Base-by-base conservation (phyloP, 2,888 invertebrate genomes). In the Leuctra nigra region DNA sequence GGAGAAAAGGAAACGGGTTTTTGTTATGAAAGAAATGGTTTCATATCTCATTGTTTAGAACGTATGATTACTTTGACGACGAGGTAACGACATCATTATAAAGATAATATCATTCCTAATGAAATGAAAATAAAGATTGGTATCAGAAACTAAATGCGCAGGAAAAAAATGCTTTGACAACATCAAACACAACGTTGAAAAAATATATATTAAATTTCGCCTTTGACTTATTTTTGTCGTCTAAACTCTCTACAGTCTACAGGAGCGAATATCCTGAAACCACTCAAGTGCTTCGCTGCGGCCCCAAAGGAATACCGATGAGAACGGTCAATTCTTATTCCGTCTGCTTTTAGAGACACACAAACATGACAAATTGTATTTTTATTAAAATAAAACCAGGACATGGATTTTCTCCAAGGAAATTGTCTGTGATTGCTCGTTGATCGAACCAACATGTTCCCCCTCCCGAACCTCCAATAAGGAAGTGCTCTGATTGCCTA, bases 181-280 rank as follows among this genome's bases (percentile, higher is more conserved):
- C 18, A 20, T 44, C 44, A 44, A 44, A 44, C 23, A 44, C 18
- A 23, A 20, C 23, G 23, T 44, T 23, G 44, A 44, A 22, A 20
- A 9, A 44, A 44, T 20, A 23, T n/a, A n/a, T 44, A 44, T 44
- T 44, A 44, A 20, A 44, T 44, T 44, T 44, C 23, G 44, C 23
- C 44, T 44, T 44, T 44, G 44, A 44, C 44, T 44, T 44, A 11
- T 44, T 23, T 44, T 44, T n/a, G n/a, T n/a, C n/a, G n/a, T n/a
- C n/a, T n/a, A n/a, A n/a, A n/a, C 20, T 23, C 22, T 16, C n/a
- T 44, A 44, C n/a, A 44, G 23, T 23, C n/a, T 44, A 44, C 20
- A 4, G 23, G 20, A 20, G 20, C 7, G 44, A 44, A 44, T 44
- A 44, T 22, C 44, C 23, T 13, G 44, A 18, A 23, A 23, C 44